Percentiles rank a stretch among this genome's conserved stretches.
Evolutionary conservation across 2,113 vertebrate species (phyloP).

Genomic region (Sarotherodon lohbergeri): DNA sequence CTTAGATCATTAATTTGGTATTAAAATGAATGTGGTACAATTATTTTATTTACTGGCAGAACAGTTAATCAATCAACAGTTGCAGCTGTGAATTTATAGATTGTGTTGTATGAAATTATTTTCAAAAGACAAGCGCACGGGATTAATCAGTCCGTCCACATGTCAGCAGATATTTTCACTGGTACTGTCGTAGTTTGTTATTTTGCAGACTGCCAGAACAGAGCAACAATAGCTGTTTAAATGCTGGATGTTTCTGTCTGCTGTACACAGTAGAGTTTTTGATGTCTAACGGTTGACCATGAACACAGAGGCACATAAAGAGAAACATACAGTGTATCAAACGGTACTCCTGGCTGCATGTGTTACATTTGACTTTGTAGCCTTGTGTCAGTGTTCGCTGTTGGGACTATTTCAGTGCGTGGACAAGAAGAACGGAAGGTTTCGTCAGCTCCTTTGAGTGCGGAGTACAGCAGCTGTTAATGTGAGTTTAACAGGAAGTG

Average conservation of each 20-base stretch:
- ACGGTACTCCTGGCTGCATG: neutral
- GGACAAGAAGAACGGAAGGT: neutral
- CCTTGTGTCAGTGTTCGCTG: neutral
- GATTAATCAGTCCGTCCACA: neutral
- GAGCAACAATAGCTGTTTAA: neutral
- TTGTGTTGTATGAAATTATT: neutral
- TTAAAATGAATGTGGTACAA: neutral
- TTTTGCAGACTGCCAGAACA: neutral
- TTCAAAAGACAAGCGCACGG: neutral
- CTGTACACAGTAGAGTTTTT: neutral
- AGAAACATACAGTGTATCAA: neutral
- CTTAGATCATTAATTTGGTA: neutral
- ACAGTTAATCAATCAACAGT: neutral
- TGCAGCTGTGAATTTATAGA: neutral
- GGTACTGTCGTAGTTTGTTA: neutral
- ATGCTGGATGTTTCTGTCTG: conserved; percentile 1
- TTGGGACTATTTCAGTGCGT: neutral
- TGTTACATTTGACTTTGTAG: neutral
- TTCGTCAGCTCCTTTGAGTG: neutral
- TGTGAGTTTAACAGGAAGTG: conserved; percentile 41
- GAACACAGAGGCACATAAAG: neutral
- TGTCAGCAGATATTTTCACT: neutral
- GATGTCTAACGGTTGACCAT: neutral
- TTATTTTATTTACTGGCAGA: neutral
- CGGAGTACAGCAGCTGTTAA: conserved; percentile 18